phyloP scores from a whole-genome alignment of 64 coral and sea anemone genomes.

The Pocillopora verrucosa region DNA sequence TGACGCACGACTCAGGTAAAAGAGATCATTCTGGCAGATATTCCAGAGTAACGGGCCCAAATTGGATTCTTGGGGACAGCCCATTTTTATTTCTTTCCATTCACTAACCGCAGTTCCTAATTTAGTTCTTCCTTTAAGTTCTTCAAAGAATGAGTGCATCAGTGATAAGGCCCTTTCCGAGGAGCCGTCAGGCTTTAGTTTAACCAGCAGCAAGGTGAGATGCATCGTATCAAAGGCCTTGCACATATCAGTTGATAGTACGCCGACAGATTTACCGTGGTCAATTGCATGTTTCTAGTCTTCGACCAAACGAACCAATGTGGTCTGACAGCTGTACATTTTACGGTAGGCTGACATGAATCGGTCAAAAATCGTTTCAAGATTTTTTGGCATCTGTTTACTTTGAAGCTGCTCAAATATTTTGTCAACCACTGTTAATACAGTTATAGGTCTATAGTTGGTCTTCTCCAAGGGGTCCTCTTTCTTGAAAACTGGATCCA shows the following conservation, averaged over 20 bases:
- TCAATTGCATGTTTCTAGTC: constrained; percentile 6
- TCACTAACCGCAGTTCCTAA: too few species aligned
- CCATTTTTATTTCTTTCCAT: too few species aligned
- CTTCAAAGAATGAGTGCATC: too few species aligned
- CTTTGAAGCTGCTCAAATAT: constrained; percentile 35
- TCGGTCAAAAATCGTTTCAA: constrained; percentile 1
- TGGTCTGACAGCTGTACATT: constrained; percentile 19
- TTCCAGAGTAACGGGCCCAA: too few species aligned
- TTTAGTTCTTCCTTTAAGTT: too few species aligned
- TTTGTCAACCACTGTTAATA: constrained; percentile 4
- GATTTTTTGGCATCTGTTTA: background rate
- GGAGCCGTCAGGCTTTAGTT: too few species aligned
- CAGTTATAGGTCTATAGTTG: constrained; percentile 35
- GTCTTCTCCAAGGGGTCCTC: constrained; percentile 24
- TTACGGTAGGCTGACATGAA: constrained; percentile 38
- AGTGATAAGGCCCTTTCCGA: too few species aligned
- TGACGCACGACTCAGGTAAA: too few species aligned
- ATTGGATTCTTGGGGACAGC: too few species aligned
- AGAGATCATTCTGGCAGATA: too few species aligned
- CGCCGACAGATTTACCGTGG: background rate
- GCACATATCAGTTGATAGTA: background rate
- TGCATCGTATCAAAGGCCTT: too few species aligned
- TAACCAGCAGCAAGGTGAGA: too few species aligned
- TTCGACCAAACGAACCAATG: background rate
- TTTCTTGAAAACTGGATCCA: constrained; percentile 28